Percentiles rank a stretch among this genome's conserved stretches.
Evolutionary conservation across 2,888 invertebrate species (phyloP).

Genomic region (Tenodera sinensis): DNA sequence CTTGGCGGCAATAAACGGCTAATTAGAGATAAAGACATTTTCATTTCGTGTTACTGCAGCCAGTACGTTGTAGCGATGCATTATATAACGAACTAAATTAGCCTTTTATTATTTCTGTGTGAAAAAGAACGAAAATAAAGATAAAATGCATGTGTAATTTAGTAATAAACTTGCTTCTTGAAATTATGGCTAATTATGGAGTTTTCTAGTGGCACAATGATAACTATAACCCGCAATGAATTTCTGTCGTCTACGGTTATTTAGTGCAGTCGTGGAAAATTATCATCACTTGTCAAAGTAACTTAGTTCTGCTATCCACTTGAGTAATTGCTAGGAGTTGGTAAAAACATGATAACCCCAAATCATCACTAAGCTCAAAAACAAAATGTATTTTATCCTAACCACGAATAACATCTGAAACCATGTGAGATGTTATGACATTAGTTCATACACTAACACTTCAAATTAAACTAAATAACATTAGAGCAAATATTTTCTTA

Average conservation of each 20-base stretch:
- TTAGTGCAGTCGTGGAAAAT: background rate
- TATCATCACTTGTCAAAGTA: background rate
- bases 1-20: background rate
- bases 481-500: too few relatives aligned
- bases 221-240: background rate
- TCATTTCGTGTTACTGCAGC: background rate
- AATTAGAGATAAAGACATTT: background rate
- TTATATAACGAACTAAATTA: background rate
- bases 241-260: background rate
- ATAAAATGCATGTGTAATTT: background rate
- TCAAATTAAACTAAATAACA: too few relatives aligned
- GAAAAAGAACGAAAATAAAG: background rate
- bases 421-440: too few relatives aligned
- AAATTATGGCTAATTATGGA: background rate
- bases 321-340: too few relatives aligned
- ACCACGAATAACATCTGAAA: too few relatives aligned
- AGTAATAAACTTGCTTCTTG: background rate
- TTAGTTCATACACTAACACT: too few relatives aligned
- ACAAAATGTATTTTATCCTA: too few relatives aligned
- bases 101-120: background rate
- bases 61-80: background rate
- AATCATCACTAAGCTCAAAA: too few relatives aligned
- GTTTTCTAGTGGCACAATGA: background rate
- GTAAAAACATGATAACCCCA: too few relatives aligned
- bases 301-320: too few relatives aligned